These are phyloP conservation scores for Butorides virescens DNA, from an alignment of 2,113 vertebrate genomes.

Conservation along the genomic window DNA sequence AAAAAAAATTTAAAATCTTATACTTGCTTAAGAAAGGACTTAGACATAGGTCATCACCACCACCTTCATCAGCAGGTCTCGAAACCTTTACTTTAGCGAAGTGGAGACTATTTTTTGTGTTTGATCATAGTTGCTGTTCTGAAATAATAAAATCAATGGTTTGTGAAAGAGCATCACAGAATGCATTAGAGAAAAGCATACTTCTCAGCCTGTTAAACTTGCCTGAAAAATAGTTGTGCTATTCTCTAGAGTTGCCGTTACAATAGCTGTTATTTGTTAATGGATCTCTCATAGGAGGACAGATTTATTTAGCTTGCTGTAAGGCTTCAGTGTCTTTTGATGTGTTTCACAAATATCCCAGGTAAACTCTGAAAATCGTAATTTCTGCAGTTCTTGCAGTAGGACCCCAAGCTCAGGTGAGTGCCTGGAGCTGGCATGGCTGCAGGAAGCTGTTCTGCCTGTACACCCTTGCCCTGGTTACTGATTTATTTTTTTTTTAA, in stretches of 20 bases:
- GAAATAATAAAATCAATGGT: constrained; percentile 14
- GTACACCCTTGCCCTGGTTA: background rate
- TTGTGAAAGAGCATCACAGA: constrained; percentile 15
- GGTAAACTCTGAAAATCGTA: background rate
- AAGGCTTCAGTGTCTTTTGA: background rate
- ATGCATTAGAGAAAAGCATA: background rate
- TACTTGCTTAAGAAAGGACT: background rate
- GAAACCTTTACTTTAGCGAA: background rate
- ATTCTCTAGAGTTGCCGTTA: background rate
- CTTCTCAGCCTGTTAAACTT: background rate
- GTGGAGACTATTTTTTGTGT: background rate
- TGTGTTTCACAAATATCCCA: background rate
- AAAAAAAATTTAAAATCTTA: background rate
- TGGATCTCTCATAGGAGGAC: background rate
- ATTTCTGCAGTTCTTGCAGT: background rate
- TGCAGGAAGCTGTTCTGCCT: background rate
- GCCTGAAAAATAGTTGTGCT: background rate
- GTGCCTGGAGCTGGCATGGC: background rate
- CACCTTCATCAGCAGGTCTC: background rate
- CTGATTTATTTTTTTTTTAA: background rate
- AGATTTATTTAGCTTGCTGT: background rate
- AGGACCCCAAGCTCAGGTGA: background rate
- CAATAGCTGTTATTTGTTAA: background rate
- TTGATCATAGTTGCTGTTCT: background rate
- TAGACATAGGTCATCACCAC: background rate